phyloP scores from a whole-genome alignment of 2,113 vertebrate species.

The Toxostoma redivivum region DNA sequence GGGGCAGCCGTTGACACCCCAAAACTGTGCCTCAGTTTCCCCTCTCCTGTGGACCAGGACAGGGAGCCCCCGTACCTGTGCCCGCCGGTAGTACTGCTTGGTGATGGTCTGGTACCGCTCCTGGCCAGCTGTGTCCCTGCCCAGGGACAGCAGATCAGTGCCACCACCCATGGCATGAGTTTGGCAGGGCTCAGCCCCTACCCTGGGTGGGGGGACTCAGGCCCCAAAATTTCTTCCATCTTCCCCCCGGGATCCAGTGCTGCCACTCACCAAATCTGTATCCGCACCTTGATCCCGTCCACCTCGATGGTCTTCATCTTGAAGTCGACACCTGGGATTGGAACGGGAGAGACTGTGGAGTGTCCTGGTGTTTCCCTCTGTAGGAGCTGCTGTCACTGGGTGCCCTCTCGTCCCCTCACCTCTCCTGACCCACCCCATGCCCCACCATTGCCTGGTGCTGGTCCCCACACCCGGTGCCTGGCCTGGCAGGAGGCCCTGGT shows the following conservation, averaged over 20 bases:
- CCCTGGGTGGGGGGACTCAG: neutral
- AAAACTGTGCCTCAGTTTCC: neutral
- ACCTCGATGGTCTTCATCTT: slow-evolving; percentile 86
- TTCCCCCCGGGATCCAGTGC: rapidly evolving
- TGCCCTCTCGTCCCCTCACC: neutral
- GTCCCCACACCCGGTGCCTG: neutral
- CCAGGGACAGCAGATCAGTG: neutral
- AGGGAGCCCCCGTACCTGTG: slow-evolving; percentile 76
- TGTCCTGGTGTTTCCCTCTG: no score
- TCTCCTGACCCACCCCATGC: neutral
- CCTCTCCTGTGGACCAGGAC: neutral
- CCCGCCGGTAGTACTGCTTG: slow-evolving; percentile 97
- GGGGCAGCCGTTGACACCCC: rapidly evolving
- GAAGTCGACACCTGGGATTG: slow-evolving; percentile 59
- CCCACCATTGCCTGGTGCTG: neutral
- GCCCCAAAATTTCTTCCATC: neutral
- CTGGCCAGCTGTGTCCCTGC: slow-evolving; percentile 97
- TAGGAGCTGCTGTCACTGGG: neutral
- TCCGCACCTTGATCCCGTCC: slow-evolving; percentile 81
- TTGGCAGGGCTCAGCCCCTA: neutral
- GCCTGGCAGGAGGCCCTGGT: rapidly evolving
- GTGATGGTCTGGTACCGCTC: slow-evolving; percentile 98
- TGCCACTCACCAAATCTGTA: slow-evolving; percentile 80
- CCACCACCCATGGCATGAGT: neutral
- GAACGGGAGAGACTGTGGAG: neutral